Conservation (phyloP, 2,797 vertebrate genomes). For the Amblyraja radiata region DNA sequence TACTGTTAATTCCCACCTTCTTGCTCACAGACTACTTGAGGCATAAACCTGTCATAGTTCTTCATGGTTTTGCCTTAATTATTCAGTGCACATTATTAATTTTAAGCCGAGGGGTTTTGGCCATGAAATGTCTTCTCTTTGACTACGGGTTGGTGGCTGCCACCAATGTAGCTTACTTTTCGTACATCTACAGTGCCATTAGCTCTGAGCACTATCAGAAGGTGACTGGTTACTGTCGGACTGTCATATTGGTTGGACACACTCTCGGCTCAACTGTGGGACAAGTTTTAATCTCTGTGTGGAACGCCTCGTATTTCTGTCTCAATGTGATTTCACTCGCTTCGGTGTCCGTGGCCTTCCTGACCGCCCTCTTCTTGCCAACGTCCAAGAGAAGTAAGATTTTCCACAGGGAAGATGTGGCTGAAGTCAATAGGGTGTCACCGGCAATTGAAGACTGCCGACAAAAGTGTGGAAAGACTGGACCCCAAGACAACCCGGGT, state of each 20-base stretch:
- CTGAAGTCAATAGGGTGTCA: neutral
- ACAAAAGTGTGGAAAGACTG: slow-evolving; percentile 22
- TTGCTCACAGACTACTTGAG: slow-evolving; percentile 79
- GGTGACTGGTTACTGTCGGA: slow-evolving; percentile 66
- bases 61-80: slow-evolving; percentile 63
- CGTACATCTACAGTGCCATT: slow-evolving; percentile 83
- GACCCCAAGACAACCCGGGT: slow-evolving; percentile 43
- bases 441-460: neutral
- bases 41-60: slow-evolving; percentile 80
- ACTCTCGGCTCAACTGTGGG: slow-evolving; percentile 55
- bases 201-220: slow-evolving; percentile 59
- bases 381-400: slow-evolving; percentile 81
- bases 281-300: slow-evolving; percentile 67
- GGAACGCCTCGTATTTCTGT: slow-evolving; percentile 53
- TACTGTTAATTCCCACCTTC: slow-evolving; percentile 75
- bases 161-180: slow-evolving; percentile 81
- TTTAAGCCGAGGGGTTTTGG: slow-evolving; percentile 59
- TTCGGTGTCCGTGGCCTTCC: slow-evolving; percentile 60
- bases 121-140: slow-evolving; percentile 75
- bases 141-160: slow-evolving; percentile 70
- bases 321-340: slow-evolving; percentile 59
- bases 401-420: slow-evolving; percentile 62
- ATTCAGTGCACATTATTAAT: slow-evolving; percentile 62
- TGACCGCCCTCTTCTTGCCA: slow-evolving; percentile 65
- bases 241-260: slow-evolving; percentile 55